These are phyloP conservation scores for Dendroctonus ponderosae DNA, from an alignment of 1,140 invertebrate species.

Conservation along the genomic window DNA sequence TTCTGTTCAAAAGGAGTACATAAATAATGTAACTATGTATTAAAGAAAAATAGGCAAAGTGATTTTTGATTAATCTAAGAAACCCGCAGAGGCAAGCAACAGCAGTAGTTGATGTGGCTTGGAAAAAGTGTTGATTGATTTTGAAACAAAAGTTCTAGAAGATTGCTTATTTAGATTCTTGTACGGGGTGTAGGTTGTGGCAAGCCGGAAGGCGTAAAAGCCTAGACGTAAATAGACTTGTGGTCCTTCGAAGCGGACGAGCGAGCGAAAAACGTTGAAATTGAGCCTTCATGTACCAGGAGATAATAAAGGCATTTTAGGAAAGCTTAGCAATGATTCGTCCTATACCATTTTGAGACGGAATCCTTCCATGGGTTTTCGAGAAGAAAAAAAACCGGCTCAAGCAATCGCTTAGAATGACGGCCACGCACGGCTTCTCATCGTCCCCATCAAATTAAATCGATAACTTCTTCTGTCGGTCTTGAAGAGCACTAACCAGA, in stretches of 20 bases:
- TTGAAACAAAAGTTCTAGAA: no score
- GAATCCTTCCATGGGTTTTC: neutral
- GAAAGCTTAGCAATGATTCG: neutral
- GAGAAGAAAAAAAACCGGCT: conserved; percentile 8
- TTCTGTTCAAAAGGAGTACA: no score
- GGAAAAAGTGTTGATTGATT: no score
- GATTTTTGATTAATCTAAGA: no score
- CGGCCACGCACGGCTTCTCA: conserved; percentile 22
- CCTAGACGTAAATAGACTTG: neutral
- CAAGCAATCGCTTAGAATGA: conserved; percentile 28
- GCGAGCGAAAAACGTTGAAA: neutral
- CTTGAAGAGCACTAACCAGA: conserved; percentile 28
- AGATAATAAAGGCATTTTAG: neutral
- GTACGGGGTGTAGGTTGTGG: no score
- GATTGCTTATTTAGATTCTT: no score
- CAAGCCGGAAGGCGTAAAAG: neutral
- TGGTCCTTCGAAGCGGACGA: neutral
- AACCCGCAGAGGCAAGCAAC: no score
- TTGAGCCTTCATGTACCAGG: neutral
- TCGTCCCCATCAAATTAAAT: conserved; percentile 33
- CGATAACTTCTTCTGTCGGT: conserved; percentile 35
- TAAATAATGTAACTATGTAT: no score
- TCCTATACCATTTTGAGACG: neutral
- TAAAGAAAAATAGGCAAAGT: no score
- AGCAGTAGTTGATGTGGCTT: no score